Conservation (phyloP, 1,140 invertebrate species). For the Andrena cerasifolii region DNA sequence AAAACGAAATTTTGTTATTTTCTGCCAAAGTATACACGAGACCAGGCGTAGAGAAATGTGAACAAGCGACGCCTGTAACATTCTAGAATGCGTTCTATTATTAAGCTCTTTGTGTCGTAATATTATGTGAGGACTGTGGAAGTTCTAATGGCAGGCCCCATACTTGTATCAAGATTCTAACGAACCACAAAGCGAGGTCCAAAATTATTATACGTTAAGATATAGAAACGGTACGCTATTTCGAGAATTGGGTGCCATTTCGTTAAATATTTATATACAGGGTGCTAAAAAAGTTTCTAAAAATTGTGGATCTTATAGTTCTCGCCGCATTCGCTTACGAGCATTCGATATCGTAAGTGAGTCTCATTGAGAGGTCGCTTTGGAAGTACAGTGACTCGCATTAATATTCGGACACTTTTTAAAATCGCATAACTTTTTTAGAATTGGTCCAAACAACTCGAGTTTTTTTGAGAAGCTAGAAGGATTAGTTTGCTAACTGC, state of each 20-base stretch:
- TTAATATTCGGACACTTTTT: too few species aligned
- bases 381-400: too few species aligned
- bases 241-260: neutral
- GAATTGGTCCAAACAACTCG: too few species aligned
- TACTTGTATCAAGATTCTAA: neutral
- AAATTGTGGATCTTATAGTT: too few species aligned
- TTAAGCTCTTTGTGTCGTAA: neutral
- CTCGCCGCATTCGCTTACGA: too few species aligned
- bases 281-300: too few species aligned
- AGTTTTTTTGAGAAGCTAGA: too few species aligned
- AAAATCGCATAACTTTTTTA: too few species aligned
- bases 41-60: neutral
- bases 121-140: neutral
- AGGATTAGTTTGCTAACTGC: too few species aligned
- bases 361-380: too few species aligned
- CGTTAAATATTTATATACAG: neutral
- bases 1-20: neutral
- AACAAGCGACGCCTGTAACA: neutral
- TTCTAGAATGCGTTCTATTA: constrained; percentile 18
- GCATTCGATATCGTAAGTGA: too few species aligned
- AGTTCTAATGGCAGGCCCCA: neutral
- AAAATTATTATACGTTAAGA: neutral
- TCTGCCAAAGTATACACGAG: neutral
- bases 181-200: too few species aligned
- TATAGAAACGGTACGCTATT: neutral